phyloP scores from a whole-genome alignment of 2,797 vertebrate genomes.

The Tolypeutes matacus region DNA sequence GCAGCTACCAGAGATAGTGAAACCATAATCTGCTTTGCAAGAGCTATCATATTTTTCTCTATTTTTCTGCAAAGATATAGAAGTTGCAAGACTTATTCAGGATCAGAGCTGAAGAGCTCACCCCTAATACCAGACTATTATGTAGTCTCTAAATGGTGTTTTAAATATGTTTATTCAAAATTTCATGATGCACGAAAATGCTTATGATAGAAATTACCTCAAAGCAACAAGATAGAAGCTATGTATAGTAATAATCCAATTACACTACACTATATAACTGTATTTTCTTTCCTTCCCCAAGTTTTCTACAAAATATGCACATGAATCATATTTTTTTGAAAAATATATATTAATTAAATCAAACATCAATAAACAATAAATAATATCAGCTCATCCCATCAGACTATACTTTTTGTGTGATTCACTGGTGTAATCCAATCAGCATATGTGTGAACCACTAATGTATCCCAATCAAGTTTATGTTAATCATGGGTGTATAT shows the following conservation, averaged over 20 bases:
- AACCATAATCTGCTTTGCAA: not conserved
- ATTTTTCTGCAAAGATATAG: not conserved
- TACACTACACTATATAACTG: not conserved
- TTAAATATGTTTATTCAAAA: not conserved
- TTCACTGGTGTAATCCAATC: not conserved
- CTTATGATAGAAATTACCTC: not conserved
- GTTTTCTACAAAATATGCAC: not conserved
- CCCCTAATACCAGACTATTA: not conserved
- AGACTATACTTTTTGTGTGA: not conserved
- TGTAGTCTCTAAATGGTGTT: not conserved
- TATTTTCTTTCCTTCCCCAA: not conserved
- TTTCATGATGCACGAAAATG: not conserved
- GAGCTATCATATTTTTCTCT: not conserved
- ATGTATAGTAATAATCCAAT: not conserved
- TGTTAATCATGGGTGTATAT: not conserved
- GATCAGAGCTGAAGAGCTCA: not conserved
- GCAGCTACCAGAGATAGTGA: not conserved
- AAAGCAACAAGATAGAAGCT: not conserved
- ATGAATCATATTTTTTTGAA: not conserved
- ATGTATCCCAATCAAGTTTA: not conserved
- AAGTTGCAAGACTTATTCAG: not conserved
- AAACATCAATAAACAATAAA: not conserved
- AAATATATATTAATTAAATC: not conserved
- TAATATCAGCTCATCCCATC: accelerated
- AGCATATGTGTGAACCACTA: not conserved